Evolutionary conservation across 2,888 invertebrate species (phyloP).

Genomic region (Eupithecia exiguata): DNA sequence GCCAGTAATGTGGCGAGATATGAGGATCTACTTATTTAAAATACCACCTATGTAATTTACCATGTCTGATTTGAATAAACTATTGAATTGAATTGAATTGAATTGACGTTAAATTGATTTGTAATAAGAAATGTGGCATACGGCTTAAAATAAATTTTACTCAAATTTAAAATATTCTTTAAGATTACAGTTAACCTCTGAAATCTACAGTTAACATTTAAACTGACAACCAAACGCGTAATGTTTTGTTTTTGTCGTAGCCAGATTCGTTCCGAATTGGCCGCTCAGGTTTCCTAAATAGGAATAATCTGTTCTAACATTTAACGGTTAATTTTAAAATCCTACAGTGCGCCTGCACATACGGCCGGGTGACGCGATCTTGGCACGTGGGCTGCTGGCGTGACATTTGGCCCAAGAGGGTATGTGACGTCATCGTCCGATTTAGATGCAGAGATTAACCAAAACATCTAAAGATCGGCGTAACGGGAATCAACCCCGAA

Average conservation of each 20-base stretch:
- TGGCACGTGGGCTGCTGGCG: slow-evolving; percentile 69
- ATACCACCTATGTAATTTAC: too few relatives aligned
- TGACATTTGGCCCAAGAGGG: slow-evolving; percentile 75
- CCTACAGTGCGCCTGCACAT: slow-evolving; percentile 61
- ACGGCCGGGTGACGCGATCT: slow-evolving; percentile 48
- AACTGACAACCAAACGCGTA: background rate
- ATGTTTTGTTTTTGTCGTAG: background rate
- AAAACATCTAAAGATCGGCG: background rate
- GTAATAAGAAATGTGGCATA: too few relatives aligned
- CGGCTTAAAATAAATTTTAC: too few relatives aligned
- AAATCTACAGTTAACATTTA: background rate
- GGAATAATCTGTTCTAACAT: background rate
- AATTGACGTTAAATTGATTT: too few relatives aligned
- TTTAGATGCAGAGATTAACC: background rate
- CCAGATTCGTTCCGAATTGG: background rate
- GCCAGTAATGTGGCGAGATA: too few relatives aligned
- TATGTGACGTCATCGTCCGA: slow-evolving; percentile 68
- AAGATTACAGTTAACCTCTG: too few relatives aligned
- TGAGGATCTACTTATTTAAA: too few relatives aligned
- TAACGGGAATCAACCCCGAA: background rate
- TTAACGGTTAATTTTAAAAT: slow-evolving; percentile 48
- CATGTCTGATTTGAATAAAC: too few relatives aligned
- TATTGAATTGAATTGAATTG: too few relatives aligned
- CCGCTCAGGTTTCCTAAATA: background rate
- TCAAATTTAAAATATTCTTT: too few relatives aligned